Percentiles rank a stretch among this genome's conserved stretches.
Conservation (phyloP, 1,140 invertebrate species). For the Planococcus citri region DNA sequence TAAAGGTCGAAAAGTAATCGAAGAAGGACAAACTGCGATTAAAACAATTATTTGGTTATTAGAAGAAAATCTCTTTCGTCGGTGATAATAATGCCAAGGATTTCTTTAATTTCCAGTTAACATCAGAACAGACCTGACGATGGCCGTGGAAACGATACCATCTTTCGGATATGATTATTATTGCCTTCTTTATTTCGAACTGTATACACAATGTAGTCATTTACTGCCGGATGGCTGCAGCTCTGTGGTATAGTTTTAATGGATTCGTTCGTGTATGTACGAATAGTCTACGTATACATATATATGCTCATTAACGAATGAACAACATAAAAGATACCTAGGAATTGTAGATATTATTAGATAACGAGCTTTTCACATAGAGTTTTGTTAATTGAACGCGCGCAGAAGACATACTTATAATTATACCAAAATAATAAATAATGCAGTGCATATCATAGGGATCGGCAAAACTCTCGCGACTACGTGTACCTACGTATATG, state of each 20-base stretch:
- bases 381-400: conserved; percentile 18
- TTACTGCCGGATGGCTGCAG: conserved; percentile 12
- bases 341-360: conserved; percentile 19
- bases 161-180: conserved; percentile 18
- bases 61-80: neutral
- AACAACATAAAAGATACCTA: conserved; percentile 13
- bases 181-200: conserved; percentile 8
- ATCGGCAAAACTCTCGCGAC: neutral
- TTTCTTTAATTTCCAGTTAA: conserved; percentile 15
- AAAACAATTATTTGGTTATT: conserved; percentile 19
- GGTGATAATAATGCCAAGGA: conserved; percentile 16
- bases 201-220: conserved; percentile 15
- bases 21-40: conserved; percentile 4
- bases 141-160: conserved; percentile 19
- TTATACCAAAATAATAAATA: conserved; percentile 17
- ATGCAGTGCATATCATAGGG: conserved; percentile 5
- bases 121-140: neutral
- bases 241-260: conserved; percentile 16
- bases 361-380: conserved; percentile 18
- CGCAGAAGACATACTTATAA: conserved; percentile 19
- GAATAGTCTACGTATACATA: no score
- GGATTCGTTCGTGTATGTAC: conserved; percentile 15
- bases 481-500: no score
- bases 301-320: conserved; percentile 16
- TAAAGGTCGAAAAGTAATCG: conserved; percentile 6